A percentile compares a stretch with the other conserved stretches of the same genome.
Evolutionary conservation across 2,888 invertebrate genomes (phyloP).

Genomic region (Hofmannophila pseudospretella): DNA sequence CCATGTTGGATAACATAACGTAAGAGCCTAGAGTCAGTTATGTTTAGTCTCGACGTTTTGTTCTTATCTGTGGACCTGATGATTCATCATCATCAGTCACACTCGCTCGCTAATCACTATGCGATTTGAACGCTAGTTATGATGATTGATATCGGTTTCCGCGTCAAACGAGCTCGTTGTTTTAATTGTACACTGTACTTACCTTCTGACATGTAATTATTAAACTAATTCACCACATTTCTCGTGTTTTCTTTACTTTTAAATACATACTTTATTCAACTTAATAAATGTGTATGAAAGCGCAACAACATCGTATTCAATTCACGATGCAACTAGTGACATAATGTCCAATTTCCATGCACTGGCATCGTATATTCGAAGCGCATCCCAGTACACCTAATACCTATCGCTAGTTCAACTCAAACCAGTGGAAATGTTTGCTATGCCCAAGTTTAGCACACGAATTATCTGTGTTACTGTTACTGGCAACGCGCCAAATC

Average conservation of each 20-base stretch:
- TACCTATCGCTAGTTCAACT: constrained; percentile 2
- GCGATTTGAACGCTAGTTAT: background rate
- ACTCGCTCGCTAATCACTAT: constrained; percentile 1
- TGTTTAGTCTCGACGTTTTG: too few relatives aligned
- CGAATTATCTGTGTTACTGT: constrained; percentile 53
- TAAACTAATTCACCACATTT: too few relatives aligned
- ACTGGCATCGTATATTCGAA: constrained; percentile 11
- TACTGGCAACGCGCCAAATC: constrained; percentile 57
- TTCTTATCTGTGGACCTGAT: background rate
- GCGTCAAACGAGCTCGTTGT: background rate
- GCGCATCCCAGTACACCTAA: constrained; percentile 8
- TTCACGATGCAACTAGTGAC: constrained; percentile 12
- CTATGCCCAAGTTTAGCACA: constrained; percentile 20
- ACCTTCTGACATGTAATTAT: background rate
- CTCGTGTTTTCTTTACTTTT: background rate
- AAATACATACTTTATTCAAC: too few relatives aligned
- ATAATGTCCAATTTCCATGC: constrained; percentile 18
- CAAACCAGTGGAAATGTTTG: constrained; percentile 7
- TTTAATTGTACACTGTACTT: background rate
- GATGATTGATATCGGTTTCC: background rate
- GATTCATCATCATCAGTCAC: background rate
- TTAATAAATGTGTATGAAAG: background rate
- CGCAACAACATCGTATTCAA: constrained; percentile 7
- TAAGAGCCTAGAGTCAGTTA: too few relatives aligned
- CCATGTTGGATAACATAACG: too few relatives aligned